Evolutionary conservation across 2,888 invertebrate genomes (phyloP).

Genomic region (Sussaba pulchella): DNA sequence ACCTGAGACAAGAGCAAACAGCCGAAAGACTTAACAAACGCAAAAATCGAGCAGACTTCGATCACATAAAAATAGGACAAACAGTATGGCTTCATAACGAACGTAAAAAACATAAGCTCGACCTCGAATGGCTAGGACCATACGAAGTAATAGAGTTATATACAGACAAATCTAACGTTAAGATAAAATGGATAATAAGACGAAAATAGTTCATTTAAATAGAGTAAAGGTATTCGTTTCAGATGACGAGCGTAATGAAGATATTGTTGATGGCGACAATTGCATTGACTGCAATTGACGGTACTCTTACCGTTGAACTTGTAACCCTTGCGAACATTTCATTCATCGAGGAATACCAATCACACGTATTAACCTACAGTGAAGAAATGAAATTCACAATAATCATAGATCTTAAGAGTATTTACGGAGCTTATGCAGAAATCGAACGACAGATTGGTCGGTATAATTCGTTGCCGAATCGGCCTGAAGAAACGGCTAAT

Average conservation of each 20-base stretch:
- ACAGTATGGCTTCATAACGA: conserved; percentile 36
- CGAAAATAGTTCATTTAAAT: conserved; percentile 50
- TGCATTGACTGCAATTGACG: conserved; percentile 38
- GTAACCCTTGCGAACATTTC: conserved; percentile 47
- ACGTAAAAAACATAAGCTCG: conserved; percentile 46
- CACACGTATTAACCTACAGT: conserved; percentile 40
- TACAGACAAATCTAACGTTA: conserved; percentile 38
- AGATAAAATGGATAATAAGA: conserved; percentile 28
- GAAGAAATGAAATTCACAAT: conserved; percentile 49
- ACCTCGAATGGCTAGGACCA: conserved; percentile 51
- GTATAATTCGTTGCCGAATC: conserved; percentile 15
- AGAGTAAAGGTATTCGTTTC: conserved; percentile 44
- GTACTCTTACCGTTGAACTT: conserved; percentile 43
- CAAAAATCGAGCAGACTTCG: conserved; percentile 31
- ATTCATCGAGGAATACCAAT: conserved; percentile 30
- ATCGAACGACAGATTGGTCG: conserved; percentile 18
- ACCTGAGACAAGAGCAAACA: conserved; percentile 33
- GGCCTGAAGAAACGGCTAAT: neutral
- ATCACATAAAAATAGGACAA: conserved; percentile 34
- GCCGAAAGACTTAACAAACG: conserved; percentile 35
- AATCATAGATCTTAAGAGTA: conserved; percentile 49
- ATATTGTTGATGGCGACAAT: conserved; percentile 35
- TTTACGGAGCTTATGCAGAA: conserved; percentile 31
- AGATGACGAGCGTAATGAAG: conserved; percentile 49
- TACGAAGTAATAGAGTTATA: conserved; percentile 43